Evolutionary conservation across 2,113 vertebrate genomes (phyloP).

Genomic region (Protomyctophum bolini): DNA sequence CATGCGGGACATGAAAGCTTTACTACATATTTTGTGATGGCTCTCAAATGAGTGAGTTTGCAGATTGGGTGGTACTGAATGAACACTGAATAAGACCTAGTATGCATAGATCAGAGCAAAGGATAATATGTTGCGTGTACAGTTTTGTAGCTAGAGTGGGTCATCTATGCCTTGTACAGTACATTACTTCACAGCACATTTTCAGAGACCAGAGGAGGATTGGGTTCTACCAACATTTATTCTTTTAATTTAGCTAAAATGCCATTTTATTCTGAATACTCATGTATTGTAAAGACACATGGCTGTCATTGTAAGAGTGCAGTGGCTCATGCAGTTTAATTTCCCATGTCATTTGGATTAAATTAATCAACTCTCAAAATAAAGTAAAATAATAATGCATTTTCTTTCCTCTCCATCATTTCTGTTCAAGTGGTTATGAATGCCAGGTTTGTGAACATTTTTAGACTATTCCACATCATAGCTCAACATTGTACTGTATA

Average conservation of each 20-base stretch:
- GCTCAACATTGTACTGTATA: conserved; percentile 6
- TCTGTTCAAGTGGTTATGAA: conserved; percentile 15
- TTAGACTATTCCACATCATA: conserved; percentile 2
- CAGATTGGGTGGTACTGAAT: no score
- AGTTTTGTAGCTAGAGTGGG: background rate
- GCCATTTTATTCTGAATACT: conserved; percentile 53
- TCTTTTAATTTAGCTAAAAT: conserved; percentile 55
- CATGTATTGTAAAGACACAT: conserved; percentile 61
- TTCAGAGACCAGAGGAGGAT: conserved; percentile 34
- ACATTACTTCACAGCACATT: conserved; percentile 16
- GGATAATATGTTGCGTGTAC: no score
- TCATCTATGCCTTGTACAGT: background rate
- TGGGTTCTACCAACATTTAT: conserved; percentile 42
- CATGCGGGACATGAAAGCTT: no score
- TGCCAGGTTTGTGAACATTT: conserved; percentile 29
- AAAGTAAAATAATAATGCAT: conserved; percentile 26
- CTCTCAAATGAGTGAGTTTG: no score
- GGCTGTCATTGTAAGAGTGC: conserved; percentile 59
- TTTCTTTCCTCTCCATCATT: conserved; percentile 28
- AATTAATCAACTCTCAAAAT: conserved; percentile 64
- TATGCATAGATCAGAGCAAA: no score
- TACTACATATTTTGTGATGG: no score
- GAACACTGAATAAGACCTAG: no score
- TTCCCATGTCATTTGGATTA: conserved; percentile 69
- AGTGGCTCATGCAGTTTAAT: conserved; percentile 70